Evolutionary conservation across 2,113 vertebrate species (phyloP), one percentile per base, ranked within the genome.

Genomic region (Conger conger): DNA sequence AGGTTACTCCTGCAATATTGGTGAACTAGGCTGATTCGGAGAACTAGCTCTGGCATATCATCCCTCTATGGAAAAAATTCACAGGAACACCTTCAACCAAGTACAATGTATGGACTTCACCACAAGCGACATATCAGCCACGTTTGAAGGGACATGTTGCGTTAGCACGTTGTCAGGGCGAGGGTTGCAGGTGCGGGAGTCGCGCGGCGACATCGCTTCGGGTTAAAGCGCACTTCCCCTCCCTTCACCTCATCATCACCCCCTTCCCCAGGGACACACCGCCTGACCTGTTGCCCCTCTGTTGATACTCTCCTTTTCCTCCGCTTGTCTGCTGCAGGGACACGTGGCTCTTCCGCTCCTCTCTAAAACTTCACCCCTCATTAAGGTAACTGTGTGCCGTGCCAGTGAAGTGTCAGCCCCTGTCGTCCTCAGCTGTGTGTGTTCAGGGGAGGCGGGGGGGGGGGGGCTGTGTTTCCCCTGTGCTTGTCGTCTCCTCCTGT

Each of bases 281-380:
- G 83, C 89, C 83, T 91, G 89, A 89, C 36, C n/a, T 50, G 45
- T 68, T n/a, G 37, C 73, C 0, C 84, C 42, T 79, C 9, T 85
- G 40, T 45, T 80, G 35, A 79, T 60, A 27, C 50, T 83, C 23
- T 84, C 81, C 88, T 79, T 93, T 92, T 94, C 91, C 87, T 93
- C 85, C 91, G 89, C 89, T 89, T 90, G 88, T 93, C 42, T 92
- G 91, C 93, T 95, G 91, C 95, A 96, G 95, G 94, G 95, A 96
- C 84, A 94, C 92, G 60, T 94, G 94, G 94, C 94, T 94, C 20
- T 92, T 95, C 90, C 93, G 94, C 89, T 94, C 94, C 88, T 92
- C 95, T 93, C 92, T 95, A 89, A 96, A 96, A 93, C 94, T 92
- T 4, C 95, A 95, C 86, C 94, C 95, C 83, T 96, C 94, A 8